A percentile compares a stretch with the other conserved stretches of the same genome.
These are phyloP conservation scores for Plectus sambesii DNA, from an alignment of 1,140 invertebrate species.

Conservation along the genomic window DNA sequence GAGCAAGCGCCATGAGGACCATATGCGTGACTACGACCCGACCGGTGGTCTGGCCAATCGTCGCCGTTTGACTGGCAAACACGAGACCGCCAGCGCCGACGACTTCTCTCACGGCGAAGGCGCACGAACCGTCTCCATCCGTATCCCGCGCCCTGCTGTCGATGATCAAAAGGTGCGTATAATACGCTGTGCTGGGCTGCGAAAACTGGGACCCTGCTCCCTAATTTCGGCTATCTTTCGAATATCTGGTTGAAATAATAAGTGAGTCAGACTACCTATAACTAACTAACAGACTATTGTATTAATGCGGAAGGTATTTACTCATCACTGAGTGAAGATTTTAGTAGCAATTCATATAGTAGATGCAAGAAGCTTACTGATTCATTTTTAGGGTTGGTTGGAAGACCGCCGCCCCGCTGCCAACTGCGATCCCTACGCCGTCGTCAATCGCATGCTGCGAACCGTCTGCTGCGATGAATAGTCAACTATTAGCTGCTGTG, in stretches of 20 bases:
- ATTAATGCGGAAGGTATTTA: too few relatives aligned
- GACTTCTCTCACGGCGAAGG: slow-evolving; percentile 58
- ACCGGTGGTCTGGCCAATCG: slow-evolving; percentile 63
- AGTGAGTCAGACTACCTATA: slow-evolving; percentile 56
- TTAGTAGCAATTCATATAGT: too few relatives aligned
- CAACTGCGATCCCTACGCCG: slow-evolving; percentile 75
- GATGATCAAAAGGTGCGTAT: too few relatives aligned
- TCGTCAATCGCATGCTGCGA: too few relatives aligned
- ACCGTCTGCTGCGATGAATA: too few relatives aligned
- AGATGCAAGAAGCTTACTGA: slow-evolving; percentile 3
- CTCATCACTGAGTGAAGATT: too few relatives aligned
- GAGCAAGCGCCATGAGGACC: slow-evolving; percentile 53
- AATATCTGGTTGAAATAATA: too few relatives aligned
- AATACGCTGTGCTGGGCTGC: too few relatives aligned
- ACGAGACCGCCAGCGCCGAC: slow-evolving; percentile 68
- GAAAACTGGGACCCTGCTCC: too few relatives aligned
- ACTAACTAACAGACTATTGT: slow-evolving; percentile 12
- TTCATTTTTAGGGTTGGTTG: slow-evolving; percentile 63
- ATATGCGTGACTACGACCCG: slow-evolving; percentile 75
- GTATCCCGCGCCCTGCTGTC: slow-evolving; percentile 66
- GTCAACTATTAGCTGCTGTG: too few relatives aligned
- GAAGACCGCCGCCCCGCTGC: slow-evolving; percentile 79
- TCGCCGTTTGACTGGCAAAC: slow-evolving; percentile 64
- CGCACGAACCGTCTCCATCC: slow-evolving; percentile 56
- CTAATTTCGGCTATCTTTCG: slow-evolving; percentile 19